Conservation (phyloP, 2,113 vertebrate species). For the Cheilinus undulatus region DNA sequence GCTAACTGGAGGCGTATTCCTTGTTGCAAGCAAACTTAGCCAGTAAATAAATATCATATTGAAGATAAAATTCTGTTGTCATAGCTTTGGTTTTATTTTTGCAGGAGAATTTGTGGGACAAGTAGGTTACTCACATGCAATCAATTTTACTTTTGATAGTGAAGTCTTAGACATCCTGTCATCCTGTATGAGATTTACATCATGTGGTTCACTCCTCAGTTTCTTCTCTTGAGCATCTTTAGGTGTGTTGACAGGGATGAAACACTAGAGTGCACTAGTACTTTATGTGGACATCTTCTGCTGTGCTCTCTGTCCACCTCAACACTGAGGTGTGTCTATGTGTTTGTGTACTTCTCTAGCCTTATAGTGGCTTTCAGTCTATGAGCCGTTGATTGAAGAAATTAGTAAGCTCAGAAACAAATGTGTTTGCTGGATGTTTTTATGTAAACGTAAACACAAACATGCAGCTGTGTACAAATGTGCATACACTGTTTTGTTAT, state of each 20-base stretch:
- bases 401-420: background rate
- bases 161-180: no score
- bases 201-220: background rate
- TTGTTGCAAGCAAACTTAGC: no score
- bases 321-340: background rate
- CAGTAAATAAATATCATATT: no score
- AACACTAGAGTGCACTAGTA: constrained; percentile 77
- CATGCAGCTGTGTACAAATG: background rate
- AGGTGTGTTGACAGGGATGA: constrained; percentile 34
- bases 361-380: constrained; percentile 2
- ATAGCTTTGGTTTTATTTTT: background rate
- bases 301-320: background rate
- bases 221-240: background rate
- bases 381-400: background rate
- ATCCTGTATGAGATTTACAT: no score
- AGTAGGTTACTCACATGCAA: background rate
- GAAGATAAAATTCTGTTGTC: no score
- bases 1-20: no score
- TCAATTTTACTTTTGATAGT: no score
- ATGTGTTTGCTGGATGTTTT: background rate
- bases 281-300: background rate
- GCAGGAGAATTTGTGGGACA: background rate
- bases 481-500: background rate
- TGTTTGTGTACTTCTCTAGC: background rate
- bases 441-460: background rate